A percentile compares a stretch with the other conserved stretches of the same genome.
These are phyloP conservation scores for Archips xylosteana DNA, from an alignment of 2,888 invertebrate genomes.

Conservation along the genomic window DNA sequence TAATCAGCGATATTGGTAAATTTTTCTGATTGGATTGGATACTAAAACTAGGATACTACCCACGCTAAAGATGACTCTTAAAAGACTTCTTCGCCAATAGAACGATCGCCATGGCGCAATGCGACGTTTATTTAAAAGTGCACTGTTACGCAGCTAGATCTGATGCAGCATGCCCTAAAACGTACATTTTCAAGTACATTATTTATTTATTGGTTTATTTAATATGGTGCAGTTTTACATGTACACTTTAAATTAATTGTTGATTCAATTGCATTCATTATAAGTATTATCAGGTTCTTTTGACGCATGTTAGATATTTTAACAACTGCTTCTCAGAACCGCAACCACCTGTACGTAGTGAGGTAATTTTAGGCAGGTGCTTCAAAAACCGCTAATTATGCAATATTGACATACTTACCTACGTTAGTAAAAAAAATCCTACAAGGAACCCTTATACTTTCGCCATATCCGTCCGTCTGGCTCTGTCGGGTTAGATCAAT, in stretches of 20 bases:
- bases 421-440: no score
- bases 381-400: not conserved
- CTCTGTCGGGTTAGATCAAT: no score
- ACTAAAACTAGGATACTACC: not conserved
- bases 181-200: no score
- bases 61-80: not conserved
- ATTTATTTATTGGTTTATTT: no score
- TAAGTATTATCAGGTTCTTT: not conserved
- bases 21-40: no score
- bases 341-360: conserved; percentile 1
- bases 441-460: no score
- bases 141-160: not conserved
- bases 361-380: conserved; percentile 20
- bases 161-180: no score
- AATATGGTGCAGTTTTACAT: not conserved
- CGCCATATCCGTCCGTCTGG: no score
- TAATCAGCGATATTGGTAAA: not conserved
- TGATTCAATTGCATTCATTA: not conserved
- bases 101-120: not conserved
- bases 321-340: conserved; percentile 3
- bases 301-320: not conserved
- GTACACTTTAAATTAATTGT: not conserved
- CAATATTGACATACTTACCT: not conserved
- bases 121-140: not conserved
- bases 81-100: not conserved